phyloP scores from a whole-genome alignment of 2,113 vertebrate genomes.

The Anoplopoma fimbria region DNA sequence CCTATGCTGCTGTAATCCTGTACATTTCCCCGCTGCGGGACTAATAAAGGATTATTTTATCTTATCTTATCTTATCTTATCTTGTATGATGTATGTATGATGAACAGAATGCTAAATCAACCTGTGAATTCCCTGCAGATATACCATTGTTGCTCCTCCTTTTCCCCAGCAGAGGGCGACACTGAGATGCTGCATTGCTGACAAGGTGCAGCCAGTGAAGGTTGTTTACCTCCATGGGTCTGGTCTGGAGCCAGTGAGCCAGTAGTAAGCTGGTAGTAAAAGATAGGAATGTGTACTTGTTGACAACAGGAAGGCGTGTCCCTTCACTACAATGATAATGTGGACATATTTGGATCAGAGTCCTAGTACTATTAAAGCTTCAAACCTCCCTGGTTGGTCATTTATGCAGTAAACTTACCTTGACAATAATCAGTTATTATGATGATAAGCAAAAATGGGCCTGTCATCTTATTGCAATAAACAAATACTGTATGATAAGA shows the following conservation, averaged over 20 bases:
- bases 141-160: neutral
- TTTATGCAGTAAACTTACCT: neutral
- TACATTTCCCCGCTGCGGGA: too few relatives aligned
- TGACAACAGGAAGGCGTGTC: conserved; percentile 4
- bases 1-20: too few relatives aligned
- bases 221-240: conserved; percentile 32
- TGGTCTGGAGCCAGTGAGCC: conserved; percentile 8
- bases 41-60: too few relatives aligned
- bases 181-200: neutral
- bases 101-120: neutral
- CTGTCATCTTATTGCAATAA: neutral
- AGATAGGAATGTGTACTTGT: neutral
- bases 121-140: neutral
- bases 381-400: neutral
- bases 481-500: neutral
- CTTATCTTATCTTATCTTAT: too few relatives aligned
- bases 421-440: neutral
- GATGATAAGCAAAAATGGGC: neutral
- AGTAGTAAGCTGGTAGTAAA: neutral
- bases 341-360: neutral
- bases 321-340: neutral
- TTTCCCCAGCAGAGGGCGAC: conserved; percentile 41
- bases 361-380: neutral
- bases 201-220: neutral
- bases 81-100: neutral